phyloP scores from a whole-genome alignment of 2,888 invertebrate genomes.

The Amitus sp. region DNA sequence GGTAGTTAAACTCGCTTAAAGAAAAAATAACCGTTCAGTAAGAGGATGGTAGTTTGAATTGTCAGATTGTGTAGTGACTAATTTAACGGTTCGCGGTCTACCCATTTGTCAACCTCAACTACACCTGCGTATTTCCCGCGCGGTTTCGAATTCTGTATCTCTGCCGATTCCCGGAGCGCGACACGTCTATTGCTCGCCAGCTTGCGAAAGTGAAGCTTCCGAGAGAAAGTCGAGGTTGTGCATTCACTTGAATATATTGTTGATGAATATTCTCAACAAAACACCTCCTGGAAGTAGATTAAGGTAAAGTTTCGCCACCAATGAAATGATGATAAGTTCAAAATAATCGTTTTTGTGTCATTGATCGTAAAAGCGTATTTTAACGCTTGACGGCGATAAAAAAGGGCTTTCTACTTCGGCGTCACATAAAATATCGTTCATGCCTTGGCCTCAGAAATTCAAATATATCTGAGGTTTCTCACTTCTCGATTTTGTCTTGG shows the following conservation, averaged over 20 bases:
- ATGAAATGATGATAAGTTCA: no score
- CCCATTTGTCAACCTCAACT: conserved; percentile 45
- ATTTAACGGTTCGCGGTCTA: conserved; percentile 46
- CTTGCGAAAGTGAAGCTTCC: conserved; percentile 24
- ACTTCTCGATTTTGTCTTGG: no score
- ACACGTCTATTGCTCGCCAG: conserved; percentile 33
- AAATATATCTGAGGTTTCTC: no score
- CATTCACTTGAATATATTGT: conserved; percentile 21
- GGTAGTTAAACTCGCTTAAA: conserved; percentile 9
- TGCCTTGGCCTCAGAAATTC: no score
- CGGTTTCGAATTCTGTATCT: conserved; percentile 38
- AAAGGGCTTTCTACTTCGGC: no score
- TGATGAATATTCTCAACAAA: conserved; percentile 17
- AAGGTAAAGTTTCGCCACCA: no score
- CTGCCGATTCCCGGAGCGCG: conserved; percentile 39
- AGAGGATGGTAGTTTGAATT: conserved; percentile 33
- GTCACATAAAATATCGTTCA: no score
- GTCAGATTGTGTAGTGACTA: conserved; percentile 44
- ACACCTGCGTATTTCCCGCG: conserved; percentile 40
- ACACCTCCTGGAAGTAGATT: no score
- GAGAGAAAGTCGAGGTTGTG: conserved; percentile 19
- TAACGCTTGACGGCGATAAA: no score
- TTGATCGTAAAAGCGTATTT: no score
- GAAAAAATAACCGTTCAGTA: conserved; percentile 23
- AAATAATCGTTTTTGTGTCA: no score